Evolutionary conservation across 1,140 invertebrate species (phyloP), one percentile per base, ranked within the genome.

Genomic region (Laupala kohalensis): DNA sequence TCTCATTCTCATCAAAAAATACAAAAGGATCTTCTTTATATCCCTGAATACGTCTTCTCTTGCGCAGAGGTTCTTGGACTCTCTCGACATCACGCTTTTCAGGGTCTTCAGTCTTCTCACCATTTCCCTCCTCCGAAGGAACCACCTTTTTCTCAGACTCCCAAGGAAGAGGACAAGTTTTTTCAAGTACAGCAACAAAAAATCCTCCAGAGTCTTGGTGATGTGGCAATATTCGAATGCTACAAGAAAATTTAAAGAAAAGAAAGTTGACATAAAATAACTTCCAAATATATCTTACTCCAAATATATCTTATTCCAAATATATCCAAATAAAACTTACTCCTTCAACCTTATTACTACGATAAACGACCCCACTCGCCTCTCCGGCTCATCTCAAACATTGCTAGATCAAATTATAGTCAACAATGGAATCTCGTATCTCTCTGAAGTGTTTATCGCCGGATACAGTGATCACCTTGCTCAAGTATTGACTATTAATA

Each of bases 181-280:
- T 99, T 76, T 92, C 86, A 65, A 99, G 81, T n/a, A 97, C 88
- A 13, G 97, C 96, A 4, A 99, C 92, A 81, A 99, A 99, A 82
- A 99, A 99, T 9, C 94, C 97, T 19, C 98, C 98, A 4, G 96
- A 98, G 80, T 99, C 91, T 87, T 99, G 97, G 73, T 95, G 90
- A 82, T 99, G 97, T 1, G 98, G 97, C 63, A 99, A 82, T 77
- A 99, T 92, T 75, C 98, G 86, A 74, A 99, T 89, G 78, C 94
- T 95, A 78, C 63, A 83, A 84, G 75, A 76, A 69, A 72, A 12
- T 9, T 9, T 53, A 53, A 53, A 37, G 6, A 9, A 53, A n/a
- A n/a, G n/a, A n/a, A n/a, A n/a, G n/a, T n/a, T n/a, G n/a, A n/a
- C n/a, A n/a, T n/a, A n/a, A n/a, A n/a, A n/a, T n/a, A n/a, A n/a